A percentile compares a stretch with the other conserved stretches of the same genome.
Evolutionary conservation across 2,113 vertebrate species (phyloP).

Genomic region (Notothenia coriiceps): DNA sequence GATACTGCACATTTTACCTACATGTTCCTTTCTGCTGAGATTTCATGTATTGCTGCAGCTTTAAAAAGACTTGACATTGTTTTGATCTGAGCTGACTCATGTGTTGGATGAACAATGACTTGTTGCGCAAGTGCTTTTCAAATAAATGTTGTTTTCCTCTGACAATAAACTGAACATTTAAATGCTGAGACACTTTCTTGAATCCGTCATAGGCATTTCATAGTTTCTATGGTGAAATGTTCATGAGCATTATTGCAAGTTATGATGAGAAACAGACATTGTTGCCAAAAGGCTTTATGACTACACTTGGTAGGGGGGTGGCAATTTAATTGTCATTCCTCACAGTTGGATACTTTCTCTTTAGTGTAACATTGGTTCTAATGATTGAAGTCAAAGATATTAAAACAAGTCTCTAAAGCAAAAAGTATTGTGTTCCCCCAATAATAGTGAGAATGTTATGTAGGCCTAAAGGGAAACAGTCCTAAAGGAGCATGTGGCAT

Average conservation of each 20-base stretch:
- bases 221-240: conserved; percentile 2
- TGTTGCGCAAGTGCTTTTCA: no score
- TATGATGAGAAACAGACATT: background rate
- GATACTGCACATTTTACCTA: background rate
- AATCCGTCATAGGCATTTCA: background rate
- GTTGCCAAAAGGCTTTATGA: conserved; percentile 33
- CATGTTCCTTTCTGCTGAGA: background rate
- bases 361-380: conserved; percentile 41
- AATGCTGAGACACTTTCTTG: background rate
- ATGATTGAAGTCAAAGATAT: conserved; percentile 42
- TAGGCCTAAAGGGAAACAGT: conserved; percentile 44
- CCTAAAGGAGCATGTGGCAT: conserved; percentile 50
- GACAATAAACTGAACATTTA: conserved; percentile 1
- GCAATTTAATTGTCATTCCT: conserved; percentile 37
- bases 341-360: conserved; percentile 48
- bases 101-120: background rate
- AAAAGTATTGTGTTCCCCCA: background rate
- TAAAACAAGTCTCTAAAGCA: conserved; percentile 22
- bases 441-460: background rate
- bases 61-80: background rate
- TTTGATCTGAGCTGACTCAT: background rate
- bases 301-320: background rate
- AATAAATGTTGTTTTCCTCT: background rate
- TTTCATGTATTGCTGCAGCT: background rate
- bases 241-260: conserved; percentile 1